Percentiles rank a stretch among this genome's conserved stretches.
Conservation (phyloP, 2,113 vertebrate genomes). For the Oryzias celebensis region DNA sequence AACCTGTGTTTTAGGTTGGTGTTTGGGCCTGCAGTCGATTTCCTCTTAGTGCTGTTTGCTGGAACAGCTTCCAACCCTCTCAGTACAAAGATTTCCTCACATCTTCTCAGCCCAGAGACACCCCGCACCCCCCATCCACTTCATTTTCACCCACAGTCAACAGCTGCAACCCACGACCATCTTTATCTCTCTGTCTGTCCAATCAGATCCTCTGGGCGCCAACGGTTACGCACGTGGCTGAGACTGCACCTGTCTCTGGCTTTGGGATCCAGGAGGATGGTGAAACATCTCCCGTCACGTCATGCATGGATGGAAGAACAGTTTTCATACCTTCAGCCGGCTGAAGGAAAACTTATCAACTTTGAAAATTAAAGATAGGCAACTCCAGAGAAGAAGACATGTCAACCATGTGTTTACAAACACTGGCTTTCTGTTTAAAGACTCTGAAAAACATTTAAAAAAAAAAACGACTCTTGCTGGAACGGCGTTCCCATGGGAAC, state of each 20-base stretch:
- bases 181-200: constrained; percentile 34
- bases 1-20: constrained; percentile 49
- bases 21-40: constrained; percentile 29
- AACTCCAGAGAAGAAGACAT: too few relatives aligned
- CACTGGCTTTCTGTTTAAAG: too few relatives aligned
- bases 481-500: too few relatives aligned
- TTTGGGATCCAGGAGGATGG: constrained; percentile 38
- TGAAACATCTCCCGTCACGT: constrained; percentile 17
- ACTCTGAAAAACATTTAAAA: too few relatives aligned
- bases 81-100: constrained; percentile 26
- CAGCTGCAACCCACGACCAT: constrained; percentile 54
- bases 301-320: constrained; percentile 12
- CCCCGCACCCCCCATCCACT: constrained; percentile 28
- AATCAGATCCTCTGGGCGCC: constrained; percentile 6
- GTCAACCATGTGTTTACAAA: too few relatives aligned
- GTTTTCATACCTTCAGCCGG: too few relatives aligned
- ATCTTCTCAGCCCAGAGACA: constrained; percentile 25
- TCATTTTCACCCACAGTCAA: constrained; percentile 34
- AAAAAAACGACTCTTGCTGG: too few relatives aligned
- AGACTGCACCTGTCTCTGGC: constrained; percentile 60
- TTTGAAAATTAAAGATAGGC: too few relatives aligned
- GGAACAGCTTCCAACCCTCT: constrained; percentile 48
- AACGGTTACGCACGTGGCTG: constrained; percentile 3
- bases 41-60: constrained; percentile 41
- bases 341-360: too few relatives aligned